These are phyloP conservation scores for Nymphicus hollandicus DNA, from an alignment of 2,113 vertebrate genomes.

Conservation along the genomic window DNA sequence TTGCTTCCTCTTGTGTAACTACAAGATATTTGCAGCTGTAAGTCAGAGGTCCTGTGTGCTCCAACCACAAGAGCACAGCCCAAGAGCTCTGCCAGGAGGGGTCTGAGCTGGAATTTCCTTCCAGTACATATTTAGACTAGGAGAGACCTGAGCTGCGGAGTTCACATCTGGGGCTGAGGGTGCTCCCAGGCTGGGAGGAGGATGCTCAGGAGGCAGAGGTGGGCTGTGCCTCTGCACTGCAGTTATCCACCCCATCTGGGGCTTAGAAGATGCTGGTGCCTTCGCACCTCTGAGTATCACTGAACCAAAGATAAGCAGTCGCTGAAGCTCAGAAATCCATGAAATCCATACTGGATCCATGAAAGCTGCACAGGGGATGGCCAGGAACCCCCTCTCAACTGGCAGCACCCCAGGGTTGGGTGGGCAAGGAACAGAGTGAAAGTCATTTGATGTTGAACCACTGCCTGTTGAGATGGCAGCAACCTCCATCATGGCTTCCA, in stretches of 20 bases:
- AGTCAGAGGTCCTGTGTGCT: not conserved
- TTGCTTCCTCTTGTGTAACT: conserved; percentile 31
- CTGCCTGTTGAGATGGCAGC: not conserved
- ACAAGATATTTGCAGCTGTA: conserved; percentile 3
- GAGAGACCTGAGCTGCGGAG: not conserved
- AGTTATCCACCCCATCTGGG: too few species aligned
- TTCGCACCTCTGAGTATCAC: not conserved
- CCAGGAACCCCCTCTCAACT: not conserved
- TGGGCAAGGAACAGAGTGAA: fast-evolving
- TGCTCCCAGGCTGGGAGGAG: not conserved
- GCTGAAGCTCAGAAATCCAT: not conserved
- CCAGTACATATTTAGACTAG: not conserved
- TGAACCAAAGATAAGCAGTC: not conserved
- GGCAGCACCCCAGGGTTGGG: not conserved
- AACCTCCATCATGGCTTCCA: not conserved
- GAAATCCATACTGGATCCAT: not conserved
- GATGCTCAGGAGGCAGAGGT: not conserved
- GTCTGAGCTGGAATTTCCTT: conserved; percentile 44
- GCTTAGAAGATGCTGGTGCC: fast-evolving
- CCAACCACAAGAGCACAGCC: not conserved
- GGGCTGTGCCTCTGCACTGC: not conserved
- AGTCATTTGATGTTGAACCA: not conserved
- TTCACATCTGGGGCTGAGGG: not conserved
- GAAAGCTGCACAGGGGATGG: not conserved
- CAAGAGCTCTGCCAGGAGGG: not conserved